These are phyloP conservation scores for Lycaon pictus DNA, from an alignment of 2,113 vertebrate species.

Conservation along the genomic window DNA sequence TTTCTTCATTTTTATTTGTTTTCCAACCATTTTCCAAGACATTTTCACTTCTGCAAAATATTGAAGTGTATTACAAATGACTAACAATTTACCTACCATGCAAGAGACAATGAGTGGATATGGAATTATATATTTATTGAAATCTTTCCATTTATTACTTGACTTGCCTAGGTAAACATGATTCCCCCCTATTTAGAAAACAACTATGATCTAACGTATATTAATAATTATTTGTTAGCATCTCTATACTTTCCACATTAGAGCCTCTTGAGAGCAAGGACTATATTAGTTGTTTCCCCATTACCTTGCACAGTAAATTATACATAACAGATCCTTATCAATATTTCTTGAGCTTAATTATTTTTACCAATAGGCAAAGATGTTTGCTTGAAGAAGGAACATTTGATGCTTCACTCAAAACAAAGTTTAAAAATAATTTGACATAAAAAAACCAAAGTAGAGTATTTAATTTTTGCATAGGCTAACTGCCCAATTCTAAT, in stretches of 20 bases:
- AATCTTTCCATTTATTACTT: constrained; percentile 3
- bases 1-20: neutral
- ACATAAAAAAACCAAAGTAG: constrained; percentile 7
- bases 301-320: neutral
- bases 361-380: constrained; percentile 16
- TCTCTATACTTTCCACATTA: neutral
- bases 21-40: neutral
- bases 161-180: neutral
- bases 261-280: neutral
- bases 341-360: neutral
- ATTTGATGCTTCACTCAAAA: neutral
- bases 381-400: constrained; percentile 26
- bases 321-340: neutral
- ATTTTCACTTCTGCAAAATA: constrained; percentile 39
- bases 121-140: neutral
- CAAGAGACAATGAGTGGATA: neutral
- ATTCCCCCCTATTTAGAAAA: neutral
- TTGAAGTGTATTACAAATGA: neutral
- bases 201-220: neutral
- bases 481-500: constrained; percentile 64
- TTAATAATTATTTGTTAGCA: neutral
- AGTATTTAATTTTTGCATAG: constrained; percentile 47
- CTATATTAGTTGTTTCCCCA: neutral
- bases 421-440: constrained; percentile 47
- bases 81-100: neutral